These are phyloP conservation scores for Oegoconia quadripuncta DNA, from an alignment of 2,888 invertebrate genomes.

Conservation along the genomic window DNA sequence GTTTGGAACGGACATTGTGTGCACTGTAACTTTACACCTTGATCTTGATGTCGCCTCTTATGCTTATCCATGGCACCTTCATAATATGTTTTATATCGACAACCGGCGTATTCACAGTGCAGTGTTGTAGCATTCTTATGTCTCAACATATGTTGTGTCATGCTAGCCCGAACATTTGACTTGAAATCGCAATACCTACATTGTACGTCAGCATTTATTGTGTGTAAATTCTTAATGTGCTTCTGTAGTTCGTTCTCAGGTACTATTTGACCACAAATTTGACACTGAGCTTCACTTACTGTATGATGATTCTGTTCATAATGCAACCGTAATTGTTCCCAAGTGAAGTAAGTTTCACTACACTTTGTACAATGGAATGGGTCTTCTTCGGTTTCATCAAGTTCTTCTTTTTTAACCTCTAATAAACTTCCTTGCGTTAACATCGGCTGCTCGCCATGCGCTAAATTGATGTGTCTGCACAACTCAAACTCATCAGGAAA, in stretches of 20 bases:
- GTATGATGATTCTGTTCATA: conserved; percentile 54
- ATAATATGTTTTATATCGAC: conserved; percentile 61
- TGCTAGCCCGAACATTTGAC: conserved; percentile 47
- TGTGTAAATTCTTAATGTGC: conserved; percentile 52
- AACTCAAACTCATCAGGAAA: conserved; percentile 63
- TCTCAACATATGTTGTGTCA: conserved; percentile 63
- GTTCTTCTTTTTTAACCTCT: conserved; percentile 49
- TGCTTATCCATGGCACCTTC: conserved; percentile 65
- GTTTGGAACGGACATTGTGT: conserved; percentile 62
- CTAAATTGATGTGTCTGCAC: conserved; percentile 52
- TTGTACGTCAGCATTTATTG: conserved; percentile 34
- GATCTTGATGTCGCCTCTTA: conserved; percentile 50
- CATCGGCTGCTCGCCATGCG: no score
- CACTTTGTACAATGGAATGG: conserved; percentile 63
- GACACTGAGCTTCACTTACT: conserved; percentile 54
- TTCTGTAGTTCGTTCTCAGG: conserved; percentile 47
- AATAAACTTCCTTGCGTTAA: no score
- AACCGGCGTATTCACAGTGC: conserved; percentile 50
- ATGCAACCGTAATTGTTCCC: conserved; percentile 53
- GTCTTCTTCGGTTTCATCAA: conserved; percentile 34
- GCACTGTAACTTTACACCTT: conserved; percentile 62
- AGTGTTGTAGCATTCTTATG: conserved; percentile 62
- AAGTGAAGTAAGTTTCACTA: conserved; percentile 41
- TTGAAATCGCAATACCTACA: conserved; percentile 64
- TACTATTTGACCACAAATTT: conserved; percentile 58